Evolutionary conservation across 2,797 vertebrate species (phyloP), one percentile per base, ranked within the genome.

Genomic region (Salarias fasciatus): DNA sequence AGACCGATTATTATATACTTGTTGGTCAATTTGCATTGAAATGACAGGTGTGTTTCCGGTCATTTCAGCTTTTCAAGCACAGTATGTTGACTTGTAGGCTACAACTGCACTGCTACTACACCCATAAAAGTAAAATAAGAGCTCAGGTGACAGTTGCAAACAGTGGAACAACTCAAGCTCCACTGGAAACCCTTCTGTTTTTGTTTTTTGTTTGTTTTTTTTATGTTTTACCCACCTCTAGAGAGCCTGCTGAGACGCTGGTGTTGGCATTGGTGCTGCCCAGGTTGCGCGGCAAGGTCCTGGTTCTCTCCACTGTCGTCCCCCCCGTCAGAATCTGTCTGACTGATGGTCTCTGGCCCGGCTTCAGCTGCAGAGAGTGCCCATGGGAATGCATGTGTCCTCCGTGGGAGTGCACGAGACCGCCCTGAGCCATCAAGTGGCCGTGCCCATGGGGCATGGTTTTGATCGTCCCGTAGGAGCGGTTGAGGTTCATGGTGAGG

Each of bases 241-340:
- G 88, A 36, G 97, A 99, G 86, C 96, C 96, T 86, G 94, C 94
- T 63, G 96, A 96, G 92, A 94, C 88, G 89, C 92, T 93, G 35
- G 94, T 94, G 88, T 95, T 96, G 0, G 94, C 93, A 79, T 95
- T 90, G 28, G 93, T 94, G 86, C 97, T 96, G 0, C 96, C 96
- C 73, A 98, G 94, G 10, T 96, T 98, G 62, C 97, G 96, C 28
- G 97, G 97, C 92, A 99, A 95, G 89, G 97, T 99, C 82, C 96
- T 94, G 91, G 97, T 99, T 83, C 95, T 94, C 86, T 99, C 97
- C 38, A 94, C 94, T 9, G 95, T 90, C 69, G 93, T 93, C 0
- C 95, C 94, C 48, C 95, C 94, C 13, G 95, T 94, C 75, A 98
- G 92, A 82, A 96, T 97, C 90, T 96, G 96, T 83, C 96, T 89